Evolutionary conservation across 1,140 invertebrate genomes (phyloP).

Genomic region (Telenomus remus): DNA sequence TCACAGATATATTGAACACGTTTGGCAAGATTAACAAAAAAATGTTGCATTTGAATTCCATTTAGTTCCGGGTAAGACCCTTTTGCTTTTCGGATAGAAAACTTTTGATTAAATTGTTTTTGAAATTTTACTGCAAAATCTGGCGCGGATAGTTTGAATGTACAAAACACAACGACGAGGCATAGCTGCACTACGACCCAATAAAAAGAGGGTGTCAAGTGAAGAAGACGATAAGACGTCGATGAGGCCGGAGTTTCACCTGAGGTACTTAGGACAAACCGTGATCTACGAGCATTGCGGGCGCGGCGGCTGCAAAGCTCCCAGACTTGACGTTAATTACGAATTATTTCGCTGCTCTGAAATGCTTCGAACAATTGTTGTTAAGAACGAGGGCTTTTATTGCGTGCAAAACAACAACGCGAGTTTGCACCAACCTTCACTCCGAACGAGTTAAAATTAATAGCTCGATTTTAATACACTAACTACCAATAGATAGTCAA

Average conservation of each 20-base stretch:
- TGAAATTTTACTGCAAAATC: too few species aligned
- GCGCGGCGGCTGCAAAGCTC: constrained; percentile 10
- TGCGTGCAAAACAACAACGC: constrained; percentile 42
- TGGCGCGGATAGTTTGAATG: too few species aligned
- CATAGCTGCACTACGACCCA: not conserved
- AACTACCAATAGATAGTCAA: constrained; percentile 17
- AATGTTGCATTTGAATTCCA: too few species aligned
- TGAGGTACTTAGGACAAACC: constrained; percentile 52
- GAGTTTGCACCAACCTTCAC: constrained; percentile 35
- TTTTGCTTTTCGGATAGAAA: too few species aligned
- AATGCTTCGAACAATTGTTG: constrained; percentile 47
- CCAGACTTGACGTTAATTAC: constrained; percentile 51
- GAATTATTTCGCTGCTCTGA: constrained; percentile 51
- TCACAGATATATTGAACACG: too few species aligned
- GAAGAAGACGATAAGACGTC: constrained; percentile 33
- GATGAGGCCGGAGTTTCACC: constrained; percentile 43
- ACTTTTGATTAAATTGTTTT: too few species aligned
- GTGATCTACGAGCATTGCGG: constrained; percentile 45
- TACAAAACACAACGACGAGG: too few species aligned
- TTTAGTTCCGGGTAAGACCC: too few species aligned
- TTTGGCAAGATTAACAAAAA: too few species aligned
- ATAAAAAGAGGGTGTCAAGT: constrained; percentile 35
- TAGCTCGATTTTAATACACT: constrained; percentile 25
- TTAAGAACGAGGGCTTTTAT: constrained; percentile 40
- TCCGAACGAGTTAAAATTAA: constrained; percentile 41